A percentile compares a stretch with the other conserved stretches of the same genome.
phyloP scores from a whole-genome alignment of 2,113 vertebrate species.

The Corythaeola cristata region DNA sequence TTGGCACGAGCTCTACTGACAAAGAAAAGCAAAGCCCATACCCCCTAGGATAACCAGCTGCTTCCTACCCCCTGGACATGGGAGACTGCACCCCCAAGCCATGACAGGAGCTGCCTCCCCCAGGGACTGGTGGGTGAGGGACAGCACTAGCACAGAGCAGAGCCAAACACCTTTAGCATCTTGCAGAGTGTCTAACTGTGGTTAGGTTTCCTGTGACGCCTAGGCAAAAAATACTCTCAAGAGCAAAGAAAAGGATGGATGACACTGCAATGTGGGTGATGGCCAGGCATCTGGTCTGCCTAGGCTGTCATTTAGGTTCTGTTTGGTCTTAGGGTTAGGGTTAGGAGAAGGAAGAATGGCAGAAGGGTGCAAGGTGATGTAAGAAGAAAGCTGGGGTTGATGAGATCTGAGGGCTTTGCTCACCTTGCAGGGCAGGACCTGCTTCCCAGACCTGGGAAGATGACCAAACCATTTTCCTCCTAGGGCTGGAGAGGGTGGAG shows the following conservation, averaged over 20 bases:
- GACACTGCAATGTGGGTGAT: background rate
- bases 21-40: background rate
- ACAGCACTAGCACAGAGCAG: background rate
- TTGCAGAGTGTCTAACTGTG: background rate
- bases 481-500: background rate
- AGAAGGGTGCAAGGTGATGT: background rate
- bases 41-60: rapidly evolving
- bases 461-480: background rate
- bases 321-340: background rate
- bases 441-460: background rate
- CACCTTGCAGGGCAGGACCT: background rate
- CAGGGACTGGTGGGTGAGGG: background rate
- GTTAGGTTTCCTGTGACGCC: background rate
- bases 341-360: background rate
- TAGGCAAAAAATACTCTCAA: rapidly evolving
- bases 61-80: background rate
- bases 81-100: background rate
- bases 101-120: background rate
- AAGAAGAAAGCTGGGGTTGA: background rate
- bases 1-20: background rate
- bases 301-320: background rate
- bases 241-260: background rate
- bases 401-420: background rate
- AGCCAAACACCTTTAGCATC: background rate
- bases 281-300: background rate